A percentile compares a stretch with the other conserved stretches of the same genome.
Conservation (phyloP, 2,888 invertebrate genomes). For the Phragmatobia fuliginosa region DNA sequence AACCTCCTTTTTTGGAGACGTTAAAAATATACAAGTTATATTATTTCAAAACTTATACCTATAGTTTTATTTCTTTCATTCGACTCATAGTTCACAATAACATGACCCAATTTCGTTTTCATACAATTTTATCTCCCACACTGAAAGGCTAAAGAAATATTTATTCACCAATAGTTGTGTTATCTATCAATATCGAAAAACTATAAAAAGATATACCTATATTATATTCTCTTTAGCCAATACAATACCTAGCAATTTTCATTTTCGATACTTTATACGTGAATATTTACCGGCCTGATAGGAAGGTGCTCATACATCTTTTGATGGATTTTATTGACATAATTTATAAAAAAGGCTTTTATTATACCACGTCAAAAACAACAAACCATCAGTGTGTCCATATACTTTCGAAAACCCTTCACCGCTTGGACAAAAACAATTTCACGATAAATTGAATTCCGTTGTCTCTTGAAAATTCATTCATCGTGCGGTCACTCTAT, state of each 20-base stretch:
- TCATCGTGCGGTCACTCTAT: conserved; percentile 51
- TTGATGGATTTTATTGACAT: conserved; percentile 31
- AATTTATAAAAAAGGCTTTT: conserved; percentile 34
- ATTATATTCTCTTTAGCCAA: conserved; percentile 32
- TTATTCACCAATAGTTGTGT: conserved; percentile 28
- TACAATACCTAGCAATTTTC: conserved; percentile 44
- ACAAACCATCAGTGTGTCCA: conserved; percentile 44
- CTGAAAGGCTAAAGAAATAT: conserved; percentile 28
- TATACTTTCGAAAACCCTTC: conserved; percentile 54
- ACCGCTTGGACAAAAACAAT: conserved; percentile 49
- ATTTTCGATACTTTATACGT: conserved; percentile 44
- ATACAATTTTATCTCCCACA: neutral
- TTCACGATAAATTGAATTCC: conserved; percentile 63
- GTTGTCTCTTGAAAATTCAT: conserved; percentile 58
- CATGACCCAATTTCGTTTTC: neutral
- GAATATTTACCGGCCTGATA: conserved; percentile 31
- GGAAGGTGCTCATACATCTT: conserved; percentile 14
- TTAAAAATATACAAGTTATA: neutral
- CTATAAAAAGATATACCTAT: conserved; percentile 31
- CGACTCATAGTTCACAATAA: neutral
- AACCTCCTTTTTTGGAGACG: neutral
- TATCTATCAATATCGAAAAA: conserved; percentile 36
- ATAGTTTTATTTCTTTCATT: neutral
- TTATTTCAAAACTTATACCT: neutral
- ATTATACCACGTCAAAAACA: conserved; percentile 36